Conservation (phyloP, 2,888 invertebrate genomes). For the Synergus laeviventris region DNA sequence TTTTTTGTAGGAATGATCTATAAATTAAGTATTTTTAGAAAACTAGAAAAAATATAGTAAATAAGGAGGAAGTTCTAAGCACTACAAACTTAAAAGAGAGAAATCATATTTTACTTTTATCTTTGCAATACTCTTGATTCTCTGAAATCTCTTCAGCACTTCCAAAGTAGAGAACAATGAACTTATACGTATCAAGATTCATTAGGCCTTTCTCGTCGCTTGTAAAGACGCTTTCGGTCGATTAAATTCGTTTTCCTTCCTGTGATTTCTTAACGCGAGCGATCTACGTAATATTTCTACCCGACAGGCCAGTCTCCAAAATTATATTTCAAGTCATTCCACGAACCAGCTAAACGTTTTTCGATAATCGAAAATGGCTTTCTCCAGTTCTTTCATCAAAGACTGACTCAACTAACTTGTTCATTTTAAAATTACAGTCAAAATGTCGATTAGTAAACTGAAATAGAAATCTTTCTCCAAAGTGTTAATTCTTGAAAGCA, state of each 20-base stretch:
- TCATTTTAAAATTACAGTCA: slow-evolving; percentile 53
- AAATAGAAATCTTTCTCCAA: background rate
- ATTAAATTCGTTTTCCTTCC: slow-evolving; percentile 40
- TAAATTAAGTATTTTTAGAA: no score
- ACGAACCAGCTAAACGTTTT: slow-evolving; percentile 54
- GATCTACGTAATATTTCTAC: slow-evolving; percentile 37
- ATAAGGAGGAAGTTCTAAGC: no score
- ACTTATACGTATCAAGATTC: slow-evolving; percentile 8
- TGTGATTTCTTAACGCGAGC: slow-evolving; percentile 18
- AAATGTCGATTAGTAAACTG: slow-evolving; percentile 49
- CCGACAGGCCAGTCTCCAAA: slow-evolving; percentile 26
- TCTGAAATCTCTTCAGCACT: background rate
- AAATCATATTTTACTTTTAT: background rate
- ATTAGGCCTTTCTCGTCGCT: slow-evolving; percentile 17
- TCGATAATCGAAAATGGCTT: slow-evolving; percentile 57
- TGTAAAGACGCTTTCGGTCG: slow-evolving; percentile 28
- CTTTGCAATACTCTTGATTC: background rate
- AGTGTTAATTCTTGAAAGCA: background rate
- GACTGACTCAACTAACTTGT: slow-evolving; percentile 44
- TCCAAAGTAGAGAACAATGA: slow-evolving; percentile 7
- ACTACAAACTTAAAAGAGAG: background rate
- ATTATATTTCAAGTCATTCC: slow-evolving; percentile 54
- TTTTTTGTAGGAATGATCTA: no score
- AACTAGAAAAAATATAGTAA: no score
- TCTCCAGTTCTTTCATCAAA: slow-evolving; percentile 22